Conservation (phyloP, 2,113 vertebrate species). For the Cryptomyrus ogoouensis region DNA sequence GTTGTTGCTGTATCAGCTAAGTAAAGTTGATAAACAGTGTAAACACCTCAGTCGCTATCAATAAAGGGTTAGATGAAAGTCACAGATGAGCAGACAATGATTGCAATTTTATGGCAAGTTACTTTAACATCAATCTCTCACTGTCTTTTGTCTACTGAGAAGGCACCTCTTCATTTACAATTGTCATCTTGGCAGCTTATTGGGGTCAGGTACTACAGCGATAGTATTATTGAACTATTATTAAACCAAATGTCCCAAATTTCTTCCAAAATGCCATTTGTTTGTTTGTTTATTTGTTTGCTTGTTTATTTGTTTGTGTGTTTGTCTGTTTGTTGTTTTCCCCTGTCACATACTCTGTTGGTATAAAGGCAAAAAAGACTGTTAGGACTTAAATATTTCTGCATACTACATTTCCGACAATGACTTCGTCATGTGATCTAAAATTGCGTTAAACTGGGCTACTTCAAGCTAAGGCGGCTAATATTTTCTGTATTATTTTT, state of each 20-base stretch:
- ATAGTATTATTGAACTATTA: neutral
- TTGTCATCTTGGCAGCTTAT: neutral
- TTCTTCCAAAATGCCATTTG: neutral
- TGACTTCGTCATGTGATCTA: neutral
- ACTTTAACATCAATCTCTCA: conserved; percentile 1
- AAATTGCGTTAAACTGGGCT: neutral
- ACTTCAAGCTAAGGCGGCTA: neutral
- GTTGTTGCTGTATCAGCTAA: conserved; percentile 10
- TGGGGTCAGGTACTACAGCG: neutral
- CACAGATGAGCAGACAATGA: conserved; percentile 14
- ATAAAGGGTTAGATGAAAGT: conserved; percentile 11
- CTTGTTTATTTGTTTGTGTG: neutral
- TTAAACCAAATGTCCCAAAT: neutral
- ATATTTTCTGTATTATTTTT: neutral
- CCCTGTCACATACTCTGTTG: neutral
- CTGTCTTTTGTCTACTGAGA: neutral
- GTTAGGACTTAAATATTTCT: neutral
- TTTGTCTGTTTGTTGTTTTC: neutral
- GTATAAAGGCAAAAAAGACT: neutral
- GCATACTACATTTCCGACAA: neutral
- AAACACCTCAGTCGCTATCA: neutral
- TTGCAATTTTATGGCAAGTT: conserved; percentile 8
- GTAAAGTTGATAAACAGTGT: conserved; percentile 7
- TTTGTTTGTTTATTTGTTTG: neutral
- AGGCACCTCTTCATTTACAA: neutral